phyloP scores from a whole-genome alignment of 2,797 vertebrate genomes.

The Steatocranus sp. region DNA sequence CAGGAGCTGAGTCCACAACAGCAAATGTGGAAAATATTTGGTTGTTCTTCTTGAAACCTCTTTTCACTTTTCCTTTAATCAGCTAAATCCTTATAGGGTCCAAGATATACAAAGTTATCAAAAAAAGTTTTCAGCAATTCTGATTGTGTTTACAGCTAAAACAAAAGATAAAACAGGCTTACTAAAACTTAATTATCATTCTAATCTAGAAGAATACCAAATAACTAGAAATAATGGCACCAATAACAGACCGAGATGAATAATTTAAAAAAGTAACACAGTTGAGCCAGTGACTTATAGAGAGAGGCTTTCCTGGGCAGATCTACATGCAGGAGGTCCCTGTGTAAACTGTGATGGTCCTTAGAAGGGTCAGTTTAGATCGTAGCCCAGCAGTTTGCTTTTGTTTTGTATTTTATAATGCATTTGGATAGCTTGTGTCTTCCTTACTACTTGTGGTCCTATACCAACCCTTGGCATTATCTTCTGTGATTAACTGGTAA shows the following conservation, averaged over 20 bases:
- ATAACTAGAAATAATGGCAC: neutral
- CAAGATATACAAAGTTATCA: neutral
- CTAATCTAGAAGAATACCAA: neutral
- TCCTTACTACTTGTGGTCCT: neutral
- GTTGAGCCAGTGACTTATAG: neutral
- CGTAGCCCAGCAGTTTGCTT: accelerated
- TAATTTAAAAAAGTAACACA: neutral
- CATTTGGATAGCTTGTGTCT: neutral
- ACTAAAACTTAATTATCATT: neutral
- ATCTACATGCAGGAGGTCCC: neutral
- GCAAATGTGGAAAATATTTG: neutral
- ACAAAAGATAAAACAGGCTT: neutral
- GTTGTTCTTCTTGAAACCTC: neutral
- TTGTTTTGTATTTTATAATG: neutral
- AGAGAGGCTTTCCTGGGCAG: neutral
- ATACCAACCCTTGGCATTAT: neutral
- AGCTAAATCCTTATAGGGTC: neutral
- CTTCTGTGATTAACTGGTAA: neutral
- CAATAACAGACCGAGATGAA: neutral
- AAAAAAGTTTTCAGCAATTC: neutral
- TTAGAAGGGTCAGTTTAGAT: neutral
- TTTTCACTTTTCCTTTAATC: neutral
- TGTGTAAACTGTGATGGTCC: neutral
- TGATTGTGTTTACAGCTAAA: neutral
- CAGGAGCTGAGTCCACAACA: neutral